These are phyloP conservation scores for Synergus umbraculus DNA, from an alignment of 2,888 invertebrate species.

Conservation along the genomic window DNA sequence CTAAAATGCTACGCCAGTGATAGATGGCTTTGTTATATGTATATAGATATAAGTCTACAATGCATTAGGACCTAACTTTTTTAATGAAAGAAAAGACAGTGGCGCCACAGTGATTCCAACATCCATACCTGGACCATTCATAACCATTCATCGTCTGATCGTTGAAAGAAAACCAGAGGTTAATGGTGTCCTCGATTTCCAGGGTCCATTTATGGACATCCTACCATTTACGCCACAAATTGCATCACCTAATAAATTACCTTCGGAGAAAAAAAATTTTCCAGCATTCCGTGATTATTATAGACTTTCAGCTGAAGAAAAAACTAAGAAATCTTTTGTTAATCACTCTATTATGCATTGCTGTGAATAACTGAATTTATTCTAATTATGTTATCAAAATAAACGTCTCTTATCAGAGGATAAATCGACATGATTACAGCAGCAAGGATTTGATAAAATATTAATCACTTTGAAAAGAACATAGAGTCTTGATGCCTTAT, in stretches of 20 bases:
- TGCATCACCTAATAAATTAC: slow-evolving; percentile 35
- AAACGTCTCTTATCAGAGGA: neutral
- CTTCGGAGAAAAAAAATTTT: neutral
- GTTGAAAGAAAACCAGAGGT: slow-evolving; percentile 45
- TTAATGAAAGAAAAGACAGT: slow-evolving; percentile 67
- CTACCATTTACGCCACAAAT: slow-evolving; percentile 15
- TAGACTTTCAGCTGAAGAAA: neutral
- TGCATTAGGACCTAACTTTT: slow-evolving; percentile 67
- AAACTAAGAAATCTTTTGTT: neutral
- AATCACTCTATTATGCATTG: neutral
- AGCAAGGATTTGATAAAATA: neutral
- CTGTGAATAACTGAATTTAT: neutral
- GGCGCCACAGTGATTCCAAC: slow-evolving; percentile 64
- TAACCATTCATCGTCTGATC: slow-evolving; percentile 54
- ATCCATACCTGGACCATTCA: slow-evolving; percentile 68
- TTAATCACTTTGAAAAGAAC: neutral
- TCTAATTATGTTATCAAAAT: neutral
- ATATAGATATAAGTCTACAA: slow-evolving; percentile 20
- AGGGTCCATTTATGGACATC: slow-evolving; percentile 41
- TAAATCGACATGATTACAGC: neutral
- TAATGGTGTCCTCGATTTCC: slow-evolving; percentile 53
- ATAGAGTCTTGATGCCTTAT: slow-evolving; percentile 27
- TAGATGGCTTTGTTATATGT: neutral
- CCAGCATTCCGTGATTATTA: slow-evolving; percentile 21
- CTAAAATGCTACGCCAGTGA: neutral